Base-by-base conservation (phyloP, 2,113 vertebrate species). In the Platysteira castanea region DNA sequence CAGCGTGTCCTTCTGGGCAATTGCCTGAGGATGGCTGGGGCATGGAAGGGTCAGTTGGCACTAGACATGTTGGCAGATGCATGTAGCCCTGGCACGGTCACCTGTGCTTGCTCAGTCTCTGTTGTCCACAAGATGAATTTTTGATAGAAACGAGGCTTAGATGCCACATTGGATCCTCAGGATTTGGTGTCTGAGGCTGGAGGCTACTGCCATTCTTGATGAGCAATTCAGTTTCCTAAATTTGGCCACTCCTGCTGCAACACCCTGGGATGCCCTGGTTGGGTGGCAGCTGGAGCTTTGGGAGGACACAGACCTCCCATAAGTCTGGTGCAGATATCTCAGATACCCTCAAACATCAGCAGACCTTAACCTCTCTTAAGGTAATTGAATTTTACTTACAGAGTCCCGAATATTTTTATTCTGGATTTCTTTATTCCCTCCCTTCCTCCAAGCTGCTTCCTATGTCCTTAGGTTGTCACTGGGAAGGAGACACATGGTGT, bases 61-160 rank as follows among this genome's bases (percentile, higher is more conserved):
- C 27, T 7, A 10, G 13, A 9, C 3, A 1, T 13, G 13, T 1
- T 46, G 75, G 10, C 50, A 80, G 20, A 10, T 70, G 7, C 14
- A 26, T 3, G 4, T 20, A 50, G 14, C 42, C 35, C 14, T 74
- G 21, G 42, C 0, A 0, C 2, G 1, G 26, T 53, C 26, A 83
- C 28, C 23, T 82, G 24, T 60, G 35, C 69, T 73, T 77, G 28
- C 5, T 68, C 75, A 59, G 37, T 30, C 28, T 79, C 61, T 1
- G 0, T 4, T 74, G 42, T 15, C 77, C 79, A 9, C 39, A 10
- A 2, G 31, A 6, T 41, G 13, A 53, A 65, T 31, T 41, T 61
- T 47, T 54, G 7, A 11, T 6, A 52, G 35, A 89, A 81, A 39
- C 6, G 5, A 9, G 9, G 15, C 26, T 87, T 60, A 49, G 13